These are phyloP conservation scores for Drosophila helvetica DNA, from an alignment of 2,888 invertebrate species.

Conservation along the genomic window DNA sequence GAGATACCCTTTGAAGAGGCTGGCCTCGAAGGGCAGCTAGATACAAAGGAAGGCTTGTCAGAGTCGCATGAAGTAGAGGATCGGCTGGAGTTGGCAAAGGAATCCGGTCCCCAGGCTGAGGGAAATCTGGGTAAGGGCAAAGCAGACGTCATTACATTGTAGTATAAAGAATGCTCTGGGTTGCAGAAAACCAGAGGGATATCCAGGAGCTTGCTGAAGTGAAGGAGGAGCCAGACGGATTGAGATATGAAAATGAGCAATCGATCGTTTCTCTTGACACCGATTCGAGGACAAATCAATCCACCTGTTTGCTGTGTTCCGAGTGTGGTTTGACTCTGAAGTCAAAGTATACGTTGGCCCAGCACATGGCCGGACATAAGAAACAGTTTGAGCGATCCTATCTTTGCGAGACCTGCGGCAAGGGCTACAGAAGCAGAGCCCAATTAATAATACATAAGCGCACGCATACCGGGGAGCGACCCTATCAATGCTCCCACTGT, in stretches of 20 bases:
- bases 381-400: constrained; percentile 17
- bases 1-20: constrained; percentile 18
- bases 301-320: constrained; percentile 22
- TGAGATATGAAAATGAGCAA: not conserved
- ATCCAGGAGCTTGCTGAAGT: not conserved
- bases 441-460: constrained; percentile 32
- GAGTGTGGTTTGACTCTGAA: constrained; percentile 31
- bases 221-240: constrained; percentile 11
- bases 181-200: not conserved
- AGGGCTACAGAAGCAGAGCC: constrained; percentile 25
- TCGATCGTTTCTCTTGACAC: not conserved
- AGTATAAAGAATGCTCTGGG: constrained; percentile 5
- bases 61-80: not conserved
- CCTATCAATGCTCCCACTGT: constrained; percentile 29
- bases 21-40: constrained; percentile 16
- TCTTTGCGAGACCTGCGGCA: constrained; percentile 37
- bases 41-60: not conserved
- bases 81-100: constrained; percentile 3
- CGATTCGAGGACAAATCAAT: not conserved
- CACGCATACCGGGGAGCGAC: constrained; percentile 42
- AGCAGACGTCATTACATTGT: not conserved
- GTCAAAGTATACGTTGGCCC: constrained; percentile 9
- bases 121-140: not conserved
- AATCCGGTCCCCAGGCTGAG: not conserved
- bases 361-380: constrained; percentile 23